Evolutionary conservation across 2,888 invertebrate genomes (phyloP), one percentile per base, ranked within the genome.

Genomic region (Drosophila phalerata): DNA sequence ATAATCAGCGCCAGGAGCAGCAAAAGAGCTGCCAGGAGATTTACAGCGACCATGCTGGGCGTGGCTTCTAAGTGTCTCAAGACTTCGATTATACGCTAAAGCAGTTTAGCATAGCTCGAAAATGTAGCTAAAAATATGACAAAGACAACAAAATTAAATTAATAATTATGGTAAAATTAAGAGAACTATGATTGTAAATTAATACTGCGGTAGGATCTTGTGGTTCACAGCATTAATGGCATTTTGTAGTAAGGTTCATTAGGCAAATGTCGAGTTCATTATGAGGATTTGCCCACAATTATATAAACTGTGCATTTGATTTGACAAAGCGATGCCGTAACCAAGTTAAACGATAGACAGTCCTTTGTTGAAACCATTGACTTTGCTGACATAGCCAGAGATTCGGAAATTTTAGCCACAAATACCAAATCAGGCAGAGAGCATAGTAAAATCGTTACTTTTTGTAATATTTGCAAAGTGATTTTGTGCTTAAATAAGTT

Each of bases 1-100:
- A 79, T 37, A 17, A 83, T 32, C 37, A 86, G 62, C 30, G 57
- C 45, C 15, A 90, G 56, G 4, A 86, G 69, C 57, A 88, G 62
- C 69, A 69, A 49, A 5, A 71, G 3, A 32, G 64, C 74, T 57
- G 65, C 15, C 49, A 49, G 9, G 19, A 40, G 17, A 28, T 63
- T 74, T 8, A 58, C 5, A 19, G 28, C 43, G 63, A 84, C 87
- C 88, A 88, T 88, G 6, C 1, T 76, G 88, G 84, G 75, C 78
- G 34, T 56, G 55, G 42, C 45, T 43, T 25, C n/a, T 22, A 13
- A 43, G 43, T 45, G 5, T 61, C n/a, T 52, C 71, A 67, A 48
- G 37, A n/a, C 42, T 53, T 40, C 32, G 25, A 22, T 48, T 56
- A 37, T 34, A 9, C 9, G 0, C 5, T 5, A 17, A 17, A n/a